These are phyloP conservation scores for Craterocephalus amniculus DNA, from an alignment of 2,797 vertebrate genomes.

Conservation along the genomic window DNA sequence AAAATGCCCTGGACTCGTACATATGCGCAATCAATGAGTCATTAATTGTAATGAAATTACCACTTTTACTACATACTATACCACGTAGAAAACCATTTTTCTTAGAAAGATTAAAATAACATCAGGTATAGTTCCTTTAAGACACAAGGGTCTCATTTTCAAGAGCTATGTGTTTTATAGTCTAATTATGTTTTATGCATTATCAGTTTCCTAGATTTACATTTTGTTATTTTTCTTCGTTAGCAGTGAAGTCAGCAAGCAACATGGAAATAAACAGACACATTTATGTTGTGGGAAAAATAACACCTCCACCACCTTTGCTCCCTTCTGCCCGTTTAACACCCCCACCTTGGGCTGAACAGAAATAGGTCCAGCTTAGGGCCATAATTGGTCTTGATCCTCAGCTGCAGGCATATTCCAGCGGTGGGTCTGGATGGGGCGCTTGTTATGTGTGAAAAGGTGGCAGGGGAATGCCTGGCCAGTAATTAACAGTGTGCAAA, in stretches of 20 bases:
- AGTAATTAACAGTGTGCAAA: conserved; percentile 97
- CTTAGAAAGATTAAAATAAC: too few relatives aligned
- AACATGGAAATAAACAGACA: conserved; percentile 67
- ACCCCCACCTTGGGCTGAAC: conserved; percentile 76
- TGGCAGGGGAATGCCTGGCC: conserved; percentile 89
- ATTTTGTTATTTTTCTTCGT: conserved; percentile 49
- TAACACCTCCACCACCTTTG: conserved; percentile 74
- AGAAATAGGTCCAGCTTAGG: conserved; percentile 85
- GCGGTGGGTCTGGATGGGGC: conserved; percentile 77
- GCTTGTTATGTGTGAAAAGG: conserved; percentile 85
- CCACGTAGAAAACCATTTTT: too few relatives aligned
- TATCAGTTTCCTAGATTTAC: conserved; percentile 12
- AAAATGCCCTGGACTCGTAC: too few relatives aligned
- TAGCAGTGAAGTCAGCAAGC: conserved; percentile 56
- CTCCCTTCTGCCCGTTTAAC: conserved; percentile 69
- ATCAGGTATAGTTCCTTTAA: too few relatives aligned
- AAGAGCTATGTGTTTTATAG: neutral
- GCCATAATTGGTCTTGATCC: conserved; percentile 86
- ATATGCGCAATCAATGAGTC: too few relatives aligned
- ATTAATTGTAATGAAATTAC: too few relatives aligned
- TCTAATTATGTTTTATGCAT: conserved; percentile 17
- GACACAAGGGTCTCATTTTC: too few relatives aligned
- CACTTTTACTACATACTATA: too few relatives aligned
- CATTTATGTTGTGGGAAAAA: conserved; percentile 80
- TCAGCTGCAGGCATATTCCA: conserved; percentile 81